These are phyloP conservation scores for Phodopus roborovskii DNA, from an alignment of 2,113 vertebrate species.

Conservation along the genomic window DNA sequence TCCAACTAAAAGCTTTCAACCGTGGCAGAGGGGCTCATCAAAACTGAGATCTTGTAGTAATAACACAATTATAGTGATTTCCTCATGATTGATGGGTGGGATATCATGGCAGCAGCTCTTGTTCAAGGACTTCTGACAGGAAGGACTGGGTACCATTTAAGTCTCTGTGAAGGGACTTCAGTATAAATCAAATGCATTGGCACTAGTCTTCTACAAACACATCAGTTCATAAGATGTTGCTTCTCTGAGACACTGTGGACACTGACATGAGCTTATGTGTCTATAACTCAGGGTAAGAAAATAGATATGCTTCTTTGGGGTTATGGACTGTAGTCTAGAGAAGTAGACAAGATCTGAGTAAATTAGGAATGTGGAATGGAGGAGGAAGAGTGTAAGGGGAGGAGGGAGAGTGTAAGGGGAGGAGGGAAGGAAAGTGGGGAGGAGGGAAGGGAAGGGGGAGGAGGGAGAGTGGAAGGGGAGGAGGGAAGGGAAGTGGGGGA, in stretches of 20 bases:
- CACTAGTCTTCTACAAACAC: not conserved
- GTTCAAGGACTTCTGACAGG: not conserved
- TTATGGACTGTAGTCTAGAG: no score
- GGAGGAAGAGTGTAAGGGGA: no score
- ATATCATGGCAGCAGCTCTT: not conserved
- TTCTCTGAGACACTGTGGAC: not conserved
- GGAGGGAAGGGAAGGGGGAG: no score
- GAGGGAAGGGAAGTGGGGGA: no score
- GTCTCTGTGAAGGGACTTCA: not conserved
- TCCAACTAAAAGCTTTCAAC: not conserved
- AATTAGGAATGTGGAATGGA: no score
- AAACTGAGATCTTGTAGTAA: constrained; percentile 12
- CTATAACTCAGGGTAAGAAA: not conserved
- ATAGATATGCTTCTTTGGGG: not conserved
- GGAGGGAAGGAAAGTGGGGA: no score
- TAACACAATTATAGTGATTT: constrained; percentile 58
- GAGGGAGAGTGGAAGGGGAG: no score
- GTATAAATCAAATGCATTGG: not conserved
- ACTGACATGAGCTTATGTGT: not conserved
- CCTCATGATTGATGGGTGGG: constrained; percentile 55
- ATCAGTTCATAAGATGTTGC: not conserved
- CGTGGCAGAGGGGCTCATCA: not conserved
- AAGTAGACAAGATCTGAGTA: no score
- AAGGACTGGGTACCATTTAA: not conserved
- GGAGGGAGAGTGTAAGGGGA: no score